These are phyloP conservation scores for Sphaerophoria taeniata DNA, from an alignment of 2,888 invertebrate species.

Conservation along the genomic window DNA sequence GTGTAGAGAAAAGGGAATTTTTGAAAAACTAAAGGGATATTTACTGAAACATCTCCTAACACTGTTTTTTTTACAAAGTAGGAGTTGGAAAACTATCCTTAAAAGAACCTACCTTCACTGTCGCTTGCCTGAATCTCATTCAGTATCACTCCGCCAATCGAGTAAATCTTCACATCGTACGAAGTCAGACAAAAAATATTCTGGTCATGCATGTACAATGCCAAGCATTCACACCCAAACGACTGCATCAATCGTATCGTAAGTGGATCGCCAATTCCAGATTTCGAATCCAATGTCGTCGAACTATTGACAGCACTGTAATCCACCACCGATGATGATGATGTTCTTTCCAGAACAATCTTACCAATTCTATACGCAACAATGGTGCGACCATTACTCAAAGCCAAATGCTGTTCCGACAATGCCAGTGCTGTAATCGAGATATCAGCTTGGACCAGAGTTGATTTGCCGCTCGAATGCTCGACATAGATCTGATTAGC, in stretches of 20 bases:
- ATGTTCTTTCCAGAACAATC: constrained; percentile 72
- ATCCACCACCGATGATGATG: constrained; percentile 58
- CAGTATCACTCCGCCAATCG: constrained; percentile 82
- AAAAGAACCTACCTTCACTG: constrained; percentile 83
- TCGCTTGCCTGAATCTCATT: constrained; percentile 81
- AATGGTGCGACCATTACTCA: constrained; percentile 89
- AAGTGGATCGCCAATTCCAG: constrained; percentile 36
- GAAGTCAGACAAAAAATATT: no score
- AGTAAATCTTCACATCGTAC: no score
- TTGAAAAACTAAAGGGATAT: no score
- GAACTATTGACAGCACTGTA: constrained; percentile 41
- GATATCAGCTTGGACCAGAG: constrained; percentile 87
- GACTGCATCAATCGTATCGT: constrained; percentile 81
- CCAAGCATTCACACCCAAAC: constrained; percentile 80
- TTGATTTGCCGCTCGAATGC: constrained; percentile 83
- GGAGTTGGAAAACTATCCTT: no score
- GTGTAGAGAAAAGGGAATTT: no score
- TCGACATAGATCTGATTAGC: constrained; percentile 90
- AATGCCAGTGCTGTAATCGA: constrained; percentile 90
- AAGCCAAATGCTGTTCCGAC: constrained; percentile 88
- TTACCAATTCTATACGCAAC: constrained; percentile 81
- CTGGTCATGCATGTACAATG: constrained; percentile 80
- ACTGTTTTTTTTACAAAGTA: no score
- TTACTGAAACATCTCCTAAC: no score
- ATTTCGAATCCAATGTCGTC: constrained; percentile 63